Percentiles rank a stretch among this genome's conserved stretches.
Conservation (phyloP, 2,113 vertebrate genomes). For the Agelaius phoeniceus region DNA sequence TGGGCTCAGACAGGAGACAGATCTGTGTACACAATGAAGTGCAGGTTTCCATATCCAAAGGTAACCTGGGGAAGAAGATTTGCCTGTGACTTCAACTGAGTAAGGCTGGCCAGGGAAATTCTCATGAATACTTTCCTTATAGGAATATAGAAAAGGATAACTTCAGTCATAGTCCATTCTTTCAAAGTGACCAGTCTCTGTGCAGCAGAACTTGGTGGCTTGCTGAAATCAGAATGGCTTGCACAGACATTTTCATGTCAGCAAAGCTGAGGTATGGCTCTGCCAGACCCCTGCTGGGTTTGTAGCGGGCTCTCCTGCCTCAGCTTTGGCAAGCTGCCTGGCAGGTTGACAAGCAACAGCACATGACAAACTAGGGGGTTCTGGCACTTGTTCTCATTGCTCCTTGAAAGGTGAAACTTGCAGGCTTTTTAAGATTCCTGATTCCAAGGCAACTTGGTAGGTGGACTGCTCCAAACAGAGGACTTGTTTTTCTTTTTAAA, state of each 20-base stretch:
- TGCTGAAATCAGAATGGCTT: neutral
- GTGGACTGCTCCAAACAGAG: neutral
- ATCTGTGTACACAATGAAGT: neutral
- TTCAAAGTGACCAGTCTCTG: neutral
- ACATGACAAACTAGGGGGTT: neutral
- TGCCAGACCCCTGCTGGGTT: neutral
- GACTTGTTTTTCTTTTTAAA: neutral
- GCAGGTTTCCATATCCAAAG: neutral
- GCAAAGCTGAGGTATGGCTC: neutral
- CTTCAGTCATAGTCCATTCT: accelerated
- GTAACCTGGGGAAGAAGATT: neutral
- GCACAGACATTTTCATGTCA: neutral
- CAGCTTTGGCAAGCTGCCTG: slow-evolving; percentile 11
- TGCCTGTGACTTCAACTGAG: neutral
- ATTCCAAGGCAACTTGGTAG: neutral
- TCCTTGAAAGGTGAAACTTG: neutral
- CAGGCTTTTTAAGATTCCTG: neutral
- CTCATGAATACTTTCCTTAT: neutral
- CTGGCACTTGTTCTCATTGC: neutral
- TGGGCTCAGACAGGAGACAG: neutral
- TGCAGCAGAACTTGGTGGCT: neutral
- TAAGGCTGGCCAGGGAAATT: neutral
- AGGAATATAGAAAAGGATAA: neutral
- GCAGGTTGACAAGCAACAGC: neutral
- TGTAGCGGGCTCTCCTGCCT: neutral